phyloP scores from a whole-genome alignment of 2,797 vertebrate species.

The Cossypha niveicapilla region DNA sequence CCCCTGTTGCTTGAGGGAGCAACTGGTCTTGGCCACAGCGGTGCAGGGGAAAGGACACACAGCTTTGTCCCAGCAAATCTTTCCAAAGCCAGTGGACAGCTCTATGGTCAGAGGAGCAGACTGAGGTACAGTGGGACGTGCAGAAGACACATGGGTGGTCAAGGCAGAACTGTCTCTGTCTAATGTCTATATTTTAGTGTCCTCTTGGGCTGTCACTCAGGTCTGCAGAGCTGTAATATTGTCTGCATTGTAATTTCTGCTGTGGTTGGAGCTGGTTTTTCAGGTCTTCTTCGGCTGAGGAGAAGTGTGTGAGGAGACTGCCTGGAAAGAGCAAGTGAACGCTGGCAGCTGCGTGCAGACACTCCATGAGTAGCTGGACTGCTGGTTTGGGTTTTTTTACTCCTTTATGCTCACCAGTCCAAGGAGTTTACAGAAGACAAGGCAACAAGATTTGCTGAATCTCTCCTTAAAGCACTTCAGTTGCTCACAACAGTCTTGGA shows the following conservation, averaged over 20 bases:
- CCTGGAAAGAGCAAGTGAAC: not conserved
- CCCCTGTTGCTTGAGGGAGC: not conserved
- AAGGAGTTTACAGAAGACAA: not conserved
- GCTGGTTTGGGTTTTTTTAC: not conserved
- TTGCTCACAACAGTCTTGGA: not conserved
- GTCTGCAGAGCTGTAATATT: not conserved
- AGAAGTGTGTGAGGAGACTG: not conserved
- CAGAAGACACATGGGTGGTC: fast-evolving
- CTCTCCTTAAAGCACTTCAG: not conserved
- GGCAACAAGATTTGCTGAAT: not conserved
- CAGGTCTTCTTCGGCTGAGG: not conserved
- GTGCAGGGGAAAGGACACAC: not conserved
- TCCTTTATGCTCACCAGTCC: not conserved
- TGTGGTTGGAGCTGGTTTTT: not conserved
- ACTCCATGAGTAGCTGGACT: not conserved
- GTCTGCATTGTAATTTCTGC: not conserved
- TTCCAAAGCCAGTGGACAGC: not conserved
- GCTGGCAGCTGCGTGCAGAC: not conserved
- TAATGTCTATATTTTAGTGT: fast-evolving
- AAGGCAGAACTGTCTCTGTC: not conserved
- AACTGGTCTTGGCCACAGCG: not conserved
- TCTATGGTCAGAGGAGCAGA: not conserved
- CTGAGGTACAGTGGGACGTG: fast-evolving
- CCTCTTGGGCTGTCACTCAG: not conserved
- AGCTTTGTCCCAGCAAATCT: fast-evolving